A percentile compares a stretch with the other conserved stretches of the same genome.
These are phyloP conservation scores for Petrocephalus microphthalmus DNA, from an alignment of 2,113 vertebrate genomes.

Conservation along the genomic window DNA sequence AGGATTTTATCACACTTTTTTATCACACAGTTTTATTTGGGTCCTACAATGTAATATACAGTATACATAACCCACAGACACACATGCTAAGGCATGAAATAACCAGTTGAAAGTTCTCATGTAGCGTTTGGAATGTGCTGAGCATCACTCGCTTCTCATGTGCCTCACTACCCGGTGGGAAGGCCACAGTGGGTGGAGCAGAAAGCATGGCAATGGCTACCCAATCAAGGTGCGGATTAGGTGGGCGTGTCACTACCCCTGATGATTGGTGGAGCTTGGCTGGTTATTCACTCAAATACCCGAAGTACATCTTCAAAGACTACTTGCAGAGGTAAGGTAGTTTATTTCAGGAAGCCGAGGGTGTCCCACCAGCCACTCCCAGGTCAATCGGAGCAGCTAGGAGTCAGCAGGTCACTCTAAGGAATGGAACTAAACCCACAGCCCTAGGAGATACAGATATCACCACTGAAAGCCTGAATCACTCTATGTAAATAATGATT, in stretches of 20 bases:
- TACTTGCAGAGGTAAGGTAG: not conserved
- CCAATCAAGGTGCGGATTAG: slow-evolving; percentile 71
- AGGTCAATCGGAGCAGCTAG: not conserved
- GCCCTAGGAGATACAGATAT: not conserved
- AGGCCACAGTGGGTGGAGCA: slow-evolving; percentile 55
- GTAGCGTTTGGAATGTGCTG: not conserved
- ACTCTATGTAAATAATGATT: not conserved
- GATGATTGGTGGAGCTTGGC: not conserved
- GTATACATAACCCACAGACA: not conserved
- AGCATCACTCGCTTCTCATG: slow-evolving; percentile 41
- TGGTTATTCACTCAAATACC: not conserved
- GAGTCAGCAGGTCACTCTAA: not conserved
- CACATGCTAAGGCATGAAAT: not conserved
- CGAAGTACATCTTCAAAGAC: not conserved
- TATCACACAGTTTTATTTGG: no score
- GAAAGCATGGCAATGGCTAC: slow-evolving; percentile 59
- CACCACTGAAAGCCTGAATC: not conserved
- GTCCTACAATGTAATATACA: no score
- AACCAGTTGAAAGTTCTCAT: not conserved
- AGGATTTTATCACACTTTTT: not conserved
- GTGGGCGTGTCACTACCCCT: slow-evolving; percentile 52
- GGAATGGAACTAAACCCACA: not conserved
- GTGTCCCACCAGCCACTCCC: not conserved
- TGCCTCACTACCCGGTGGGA: slow-evolving; percentile 52
- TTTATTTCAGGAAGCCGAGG: not conserved